A percentile compares a stretch with the other conserved stretches of the same genome.
These are phyloP conservation scores for Geotrupes spiniger DNA, from an alignment of 2,888 invertebrate species.

Conservation along the genomic window DNA sequence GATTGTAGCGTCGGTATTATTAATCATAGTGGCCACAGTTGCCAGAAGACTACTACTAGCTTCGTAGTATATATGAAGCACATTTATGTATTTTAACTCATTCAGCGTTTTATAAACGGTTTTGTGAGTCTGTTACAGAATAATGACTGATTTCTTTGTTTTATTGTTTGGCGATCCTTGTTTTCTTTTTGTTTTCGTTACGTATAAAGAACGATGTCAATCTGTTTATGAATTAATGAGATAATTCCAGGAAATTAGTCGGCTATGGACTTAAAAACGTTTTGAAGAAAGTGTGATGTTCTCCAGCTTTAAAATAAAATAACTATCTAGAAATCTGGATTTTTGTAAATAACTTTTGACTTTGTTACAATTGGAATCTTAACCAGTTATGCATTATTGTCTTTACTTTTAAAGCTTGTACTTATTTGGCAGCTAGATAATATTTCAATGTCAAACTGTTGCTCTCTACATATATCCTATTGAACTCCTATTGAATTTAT, in stretches of 20 bases:
- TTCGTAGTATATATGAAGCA: constrained; percentile 25
- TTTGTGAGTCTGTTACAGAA: constrained; percentile 11
- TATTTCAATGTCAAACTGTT: too few relatives aligned
- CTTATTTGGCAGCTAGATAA: too few relatives aligned
- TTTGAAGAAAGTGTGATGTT: constrained; percentile 27
- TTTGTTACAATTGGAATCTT: too few relatives aligned
- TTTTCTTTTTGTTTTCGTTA: too few relatives aligned
- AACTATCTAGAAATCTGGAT: too few relatives aligned
- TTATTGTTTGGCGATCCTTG: too few relatives aligned
- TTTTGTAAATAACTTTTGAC: too few relatives aligned
- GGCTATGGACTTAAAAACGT: not conserved
- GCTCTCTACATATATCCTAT: too few relatives aligned
- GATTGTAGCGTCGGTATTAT: constrained; percentile 24
- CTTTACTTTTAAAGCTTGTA: too few relatives aligned
- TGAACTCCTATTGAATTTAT: too few relatives aligned
- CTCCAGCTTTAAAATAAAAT: constrained; percentile 15
- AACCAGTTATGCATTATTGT: too few relatives aligned
- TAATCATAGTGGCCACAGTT: constrained; percentile 25
- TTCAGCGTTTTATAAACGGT: constrained; percentile 31
- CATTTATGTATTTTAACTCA: constrained; percentile 13
- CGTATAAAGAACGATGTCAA: not conserved
- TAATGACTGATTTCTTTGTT: not conserved
- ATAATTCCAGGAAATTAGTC: too few relatives aligned
- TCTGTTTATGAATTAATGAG: not conserved
- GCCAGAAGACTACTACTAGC: constrained; percentile 26